Base-by-base conservation (phyloP, 2,113 vertebrate species). In the Psephotus haematonotus region DNA sequence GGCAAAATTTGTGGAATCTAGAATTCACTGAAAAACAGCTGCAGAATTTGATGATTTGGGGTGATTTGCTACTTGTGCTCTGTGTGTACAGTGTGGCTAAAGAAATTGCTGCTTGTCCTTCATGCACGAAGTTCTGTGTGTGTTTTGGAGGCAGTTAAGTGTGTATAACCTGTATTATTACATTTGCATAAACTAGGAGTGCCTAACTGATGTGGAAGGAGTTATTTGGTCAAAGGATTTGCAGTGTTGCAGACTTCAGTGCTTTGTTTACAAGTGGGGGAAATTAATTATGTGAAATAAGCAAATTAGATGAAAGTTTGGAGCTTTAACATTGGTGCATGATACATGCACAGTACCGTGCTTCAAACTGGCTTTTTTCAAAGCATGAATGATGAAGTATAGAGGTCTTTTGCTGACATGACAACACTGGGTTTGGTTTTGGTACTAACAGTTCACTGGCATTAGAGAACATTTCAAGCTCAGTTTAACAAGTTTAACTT, bases 401-500 rank as follows among this genome's bases (percentile, higher is more conserved):
- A 23, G 75, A n/a, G 41, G 5, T 1, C 31, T 90, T 84, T 87
- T 89, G 65, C 92, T 94, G 90, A 82, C 47, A 2, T 47, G 44
- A 46, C 85, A 93, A 15, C 39, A 14, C 2, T 2, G 35, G 7
- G 11, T 79, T 92, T 95, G 88, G n/a, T 97, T 86, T 88, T 59
- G 72, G 83, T 70, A 14, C 55, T 65, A 41, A 28, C 63, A 83
- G 71, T 76, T 96, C 88, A 33, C 31, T 67, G 92, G n/a, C 69
- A 33, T 78, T 83, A 88, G 76, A 37, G 64, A 64, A 3, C 83
- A 47, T 83, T 95, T 92, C 80, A 90, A 78, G 77, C 80, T 90
- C 35, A 37, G 53, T 33, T 93, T 86, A 90, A 49, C 88, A 69
- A 74, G 72, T 88, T 88, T 77, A 86, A 83, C 55, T 95, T 90